Base-by-base conservation (phyloP, 2,888 invertebrate species). In the Chymomyza fuscimana region DNA sequence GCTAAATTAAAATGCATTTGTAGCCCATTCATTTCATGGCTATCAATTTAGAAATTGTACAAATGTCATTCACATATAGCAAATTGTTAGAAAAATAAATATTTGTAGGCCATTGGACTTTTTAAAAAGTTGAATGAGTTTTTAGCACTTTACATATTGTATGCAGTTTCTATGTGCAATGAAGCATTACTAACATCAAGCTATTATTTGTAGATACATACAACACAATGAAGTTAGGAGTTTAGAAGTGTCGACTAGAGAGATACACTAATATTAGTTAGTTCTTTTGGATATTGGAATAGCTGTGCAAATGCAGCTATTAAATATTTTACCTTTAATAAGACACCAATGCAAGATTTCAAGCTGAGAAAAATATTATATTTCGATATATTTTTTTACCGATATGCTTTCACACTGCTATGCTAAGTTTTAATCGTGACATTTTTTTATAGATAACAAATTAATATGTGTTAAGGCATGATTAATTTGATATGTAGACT, bases 31-130 rank as follows among this genome's bases (percentile, higher is more conserved):
- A 46, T 46, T 54, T 54, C 54, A 54, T 54, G n/a, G 54, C 54
- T 22, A 54, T 19, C 54, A 54, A 22, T 54, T 54, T 19, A 22
- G 50, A 70, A 76, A 75, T 74, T 84, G 40, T 67, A 69, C 73
- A 86, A 81, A 83, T 76, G 76, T 83, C 81, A 76, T 83, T 87
- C 84, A 80, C 67, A 67, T 65, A 51, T 46, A 63, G 58, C 69
- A 66, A 64, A 15, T 36, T 40, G 36, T 60, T 46, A 46, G 40
- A 5, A 12, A 15, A 46, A 16, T 16, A n/a, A 51, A 51, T 15
- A 16, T 15, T 51, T 54, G 16, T 15, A 54, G 10, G 51, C 51
- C 51, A 2, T 10, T 54, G n/a, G n/a, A 5, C 7, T 3, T 54
- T 46, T 54, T 7, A 22, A 54, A 19, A 19, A 10, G 16, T 65